Conservation (phyloP, 2,113 vertebrate genomes). For the Lynx canadensis region DNA sequence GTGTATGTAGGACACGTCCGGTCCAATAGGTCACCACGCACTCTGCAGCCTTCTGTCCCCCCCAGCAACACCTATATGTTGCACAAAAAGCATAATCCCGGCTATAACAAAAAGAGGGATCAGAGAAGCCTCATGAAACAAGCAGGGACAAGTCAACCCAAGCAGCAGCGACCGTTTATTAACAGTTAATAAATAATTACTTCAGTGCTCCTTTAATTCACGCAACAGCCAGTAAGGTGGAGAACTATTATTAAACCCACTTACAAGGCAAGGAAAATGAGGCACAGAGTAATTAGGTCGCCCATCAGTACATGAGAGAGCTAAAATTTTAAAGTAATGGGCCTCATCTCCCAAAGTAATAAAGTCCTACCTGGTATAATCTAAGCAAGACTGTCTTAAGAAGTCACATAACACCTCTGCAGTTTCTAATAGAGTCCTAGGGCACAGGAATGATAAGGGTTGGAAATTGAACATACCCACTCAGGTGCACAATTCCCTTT, state of each 20-base stretch:
- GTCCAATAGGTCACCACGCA: neutral
- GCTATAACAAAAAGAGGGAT: neutral
- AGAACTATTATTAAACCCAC: neutral
- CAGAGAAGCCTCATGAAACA: neutral
- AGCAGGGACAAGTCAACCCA: neutral
- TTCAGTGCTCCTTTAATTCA: neutral
- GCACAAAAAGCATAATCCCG: neutral
- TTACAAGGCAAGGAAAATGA: conserved; percentile 19
- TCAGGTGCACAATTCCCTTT: neutral
- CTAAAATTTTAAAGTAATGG: neutral
- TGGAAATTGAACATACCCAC: conserved; percentile 34
- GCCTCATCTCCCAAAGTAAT: neutral
- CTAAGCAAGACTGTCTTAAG: neutral
- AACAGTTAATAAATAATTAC: neutral
- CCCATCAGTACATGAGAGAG: neutral
- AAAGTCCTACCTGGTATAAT: neutral
- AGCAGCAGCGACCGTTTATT: neutral
- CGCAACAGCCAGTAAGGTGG: neutral
- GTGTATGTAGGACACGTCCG: neutral
- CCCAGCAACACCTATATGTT: neutral
- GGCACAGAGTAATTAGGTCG: neutral
- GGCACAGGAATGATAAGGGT: neutral
- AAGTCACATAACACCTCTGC: neutral
- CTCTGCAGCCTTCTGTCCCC: neutral
- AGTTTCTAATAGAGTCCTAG: neutral